Base-by-base conservation (phyloP, 1,140 invertebrate species). In the Drosophila kanapiae region DNA sequence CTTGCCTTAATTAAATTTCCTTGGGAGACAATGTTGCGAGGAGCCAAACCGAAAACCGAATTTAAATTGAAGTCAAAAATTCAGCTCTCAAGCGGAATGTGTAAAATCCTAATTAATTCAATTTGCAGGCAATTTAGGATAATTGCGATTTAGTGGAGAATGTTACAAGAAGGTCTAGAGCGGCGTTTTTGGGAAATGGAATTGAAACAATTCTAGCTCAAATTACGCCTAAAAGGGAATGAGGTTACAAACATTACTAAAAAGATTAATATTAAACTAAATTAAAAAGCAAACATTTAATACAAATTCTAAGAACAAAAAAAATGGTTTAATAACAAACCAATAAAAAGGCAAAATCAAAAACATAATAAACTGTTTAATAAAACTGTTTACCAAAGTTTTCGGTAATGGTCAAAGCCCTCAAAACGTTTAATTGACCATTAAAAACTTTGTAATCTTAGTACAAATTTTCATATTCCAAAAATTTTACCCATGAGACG, bases 1-100 rank as follows among this genome's bases (percentile, higher is more conserved):
- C 29, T 40, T 43, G 40, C 23, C n/a, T 43, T 78, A 78, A 78
- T 71, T 78, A 71, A 78, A 78, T 78, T 71, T 71, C 18, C 23
- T n/a, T 49, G 59, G 13, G 11, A 54, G 59, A 58, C 58, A 78
- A 56, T 64, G 61, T 59, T 13, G 40, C 43, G 9, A 14, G 18
- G 11, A 10, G 40, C 31, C 23, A 54, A 27, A 59, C 13, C 43
- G 8, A 49, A 51, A 43, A 38, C 33, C 16, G 13, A 33, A 71
- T 69, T 54, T 29, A 56, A 71, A 35, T 48, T 72, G 18, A 16
- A 60, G 68, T 60, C 37, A 42, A 43, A 51, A 72, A 51, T 37
- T 10, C 42, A 35, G 38, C 23, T 72, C 45, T 43, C 37, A 42
- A 72, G 68, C 51, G 67, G 23, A 56, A 68, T 59, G 65, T 69